These are phyloP conservation scores for Mythimna ferrago DNA, from an alignment of 2,888 invertebrate species.

Conservation along the genomic window DNA sequence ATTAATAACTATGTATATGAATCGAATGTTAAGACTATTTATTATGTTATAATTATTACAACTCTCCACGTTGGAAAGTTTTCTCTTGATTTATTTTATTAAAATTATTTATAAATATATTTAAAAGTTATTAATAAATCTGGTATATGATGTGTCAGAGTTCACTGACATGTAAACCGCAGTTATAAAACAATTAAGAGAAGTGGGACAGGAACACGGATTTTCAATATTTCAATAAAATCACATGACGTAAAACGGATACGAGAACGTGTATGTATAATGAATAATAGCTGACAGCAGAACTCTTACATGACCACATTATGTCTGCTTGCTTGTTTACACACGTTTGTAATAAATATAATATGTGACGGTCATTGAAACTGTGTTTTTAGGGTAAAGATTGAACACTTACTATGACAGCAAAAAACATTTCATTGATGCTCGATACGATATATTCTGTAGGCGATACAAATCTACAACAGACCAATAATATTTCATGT, in stretches of 20 bases:
- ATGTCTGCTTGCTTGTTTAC: slow-evolving; percentile 27
- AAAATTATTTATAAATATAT: background rate
- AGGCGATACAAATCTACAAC: slow-evolving; percentile 9
- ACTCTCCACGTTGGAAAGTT: background rate
- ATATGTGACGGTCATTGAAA: slow-evolving; percentile 47
- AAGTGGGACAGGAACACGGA: slow-evolving; percentile 71
- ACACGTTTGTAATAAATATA: slow-evolving; percentile 43
- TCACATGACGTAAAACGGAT: slow-evolving; percentile 63
- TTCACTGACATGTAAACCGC: slow-evolving; percentile 69
- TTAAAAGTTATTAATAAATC: slow-evolving; percentile 34
- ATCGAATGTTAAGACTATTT: background rate
- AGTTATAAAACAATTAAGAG: slow-evolving; percentile 78
- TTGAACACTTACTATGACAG: slow-evolving; percentile 16
- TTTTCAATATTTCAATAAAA: slow-evolving; percentile 66
- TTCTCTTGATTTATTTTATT: background rate
- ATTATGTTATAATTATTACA: background rate
- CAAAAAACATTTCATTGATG: slow-evolving; percentile 40
- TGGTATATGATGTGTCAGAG: slow-evolving; percentile 60
- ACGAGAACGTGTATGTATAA: slow-evolving; percentile 38
- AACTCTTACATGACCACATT: slow-evolving; percentile 33
- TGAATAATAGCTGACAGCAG: slow-evolving; percentile 40
- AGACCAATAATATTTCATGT: background rate
- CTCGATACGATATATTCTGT: slow-evolving; percentile 7
- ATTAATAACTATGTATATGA: background rate
- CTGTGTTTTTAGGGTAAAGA: slow-evolving; percentile 48